Evolutionary conservation across 2,888 invertebrate genomes (phyloP), one percentile per base, ranked within the genome.

Genomic region (Ormyrus labotus): DNA sequence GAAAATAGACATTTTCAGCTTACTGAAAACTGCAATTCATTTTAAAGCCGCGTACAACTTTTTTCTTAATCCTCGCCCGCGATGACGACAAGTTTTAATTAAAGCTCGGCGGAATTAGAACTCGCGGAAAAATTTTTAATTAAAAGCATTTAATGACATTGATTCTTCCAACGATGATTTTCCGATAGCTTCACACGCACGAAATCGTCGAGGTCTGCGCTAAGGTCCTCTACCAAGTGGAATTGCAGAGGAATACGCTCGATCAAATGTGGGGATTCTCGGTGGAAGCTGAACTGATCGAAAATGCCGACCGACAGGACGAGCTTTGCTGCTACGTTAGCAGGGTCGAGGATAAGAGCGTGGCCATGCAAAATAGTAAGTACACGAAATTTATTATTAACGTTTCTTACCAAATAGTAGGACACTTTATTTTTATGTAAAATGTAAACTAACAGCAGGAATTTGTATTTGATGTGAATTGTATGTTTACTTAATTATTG

Each of bases 241-340:
- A 98, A 91, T 93, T 99, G 88, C 96, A 96, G 87, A 94, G 98
- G 82, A 95, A 95, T 84, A 96, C 97, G 9, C 93, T 97, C 87
- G 98, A 98, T 87, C 96, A 97, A 91, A 97, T 98, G 96, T 99
- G 98, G 96, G 99, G 99, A 86, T 98, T 99, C 92, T 97, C 97
- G 84, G 98, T 99, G 72, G 99, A 99, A 91, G 98, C 98, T 4
- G 98, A 99, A 92, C 93, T 99, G 80, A 97, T 98, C 83, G 98
- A 98, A 91, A 98, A 98, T 91, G 95, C 97, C 9, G 98, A 98
- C 91, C 93, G 97, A 74, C 98, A 98, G 91, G 98, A 98, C 91
- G 98, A 99, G 91, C 94, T 99, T 67, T 98, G 98, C 92, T 98
- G 98, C 91, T 99, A 98, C 92, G 97, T 99, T 87, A 97, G 97